Evolutionary conservation across 2,113 vertebrate genomes (phyloP), one percentile per base, ranked within the genome.

Genomic region (Eupsittula cactorum): DNA sequence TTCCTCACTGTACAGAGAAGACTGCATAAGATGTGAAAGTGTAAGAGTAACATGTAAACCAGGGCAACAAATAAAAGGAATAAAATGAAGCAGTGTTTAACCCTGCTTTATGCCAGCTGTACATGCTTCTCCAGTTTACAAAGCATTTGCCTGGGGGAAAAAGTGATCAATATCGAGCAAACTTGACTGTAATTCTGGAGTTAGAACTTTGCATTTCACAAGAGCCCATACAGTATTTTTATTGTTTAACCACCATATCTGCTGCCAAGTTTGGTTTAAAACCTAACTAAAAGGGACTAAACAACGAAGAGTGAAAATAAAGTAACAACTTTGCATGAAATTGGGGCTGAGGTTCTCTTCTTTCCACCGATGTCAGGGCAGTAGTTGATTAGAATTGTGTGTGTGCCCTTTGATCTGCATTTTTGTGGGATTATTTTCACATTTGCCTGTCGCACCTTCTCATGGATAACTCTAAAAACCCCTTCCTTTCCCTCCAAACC

Each of bases 201-300:
- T 93, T 96, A 93, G 77, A 97, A 96, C 90, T 94, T 80, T 39
- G 53, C 53, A 47, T 95, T 93, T 95, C 91, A 91, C 53, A 65
- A 84, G 77, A 94, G 57, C 35, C 41, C 42, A 6, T 71, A 57
- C 82, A 28, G 74, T 91, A 47, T 84, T 96, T 96, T 70, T 93
- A 86, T 87, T 82, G 63, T 83, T 96, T 85, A 82, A 94, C 64
- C 17, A 73, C 57, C 10, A 11, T 15, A 42, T 90, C 97, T 98
- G 97, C 98, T 98, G 98, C 98, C 98, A 98, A 98, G 97, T 98
- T 98, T 96, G 93, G 93, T 97, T 97, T 95, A 88, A 97, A 96
- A 97, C 78, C 95, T 88, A 95, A 98, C 97, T 95, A 96, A 97
- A 98, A 73, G 70, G 68, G 65, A 95, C 94, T 96, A 95, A 97